Evolutionary conservation across 1,140 invertebrate species (phyloP).

Genomic region (Formica exsecta): DNA sequence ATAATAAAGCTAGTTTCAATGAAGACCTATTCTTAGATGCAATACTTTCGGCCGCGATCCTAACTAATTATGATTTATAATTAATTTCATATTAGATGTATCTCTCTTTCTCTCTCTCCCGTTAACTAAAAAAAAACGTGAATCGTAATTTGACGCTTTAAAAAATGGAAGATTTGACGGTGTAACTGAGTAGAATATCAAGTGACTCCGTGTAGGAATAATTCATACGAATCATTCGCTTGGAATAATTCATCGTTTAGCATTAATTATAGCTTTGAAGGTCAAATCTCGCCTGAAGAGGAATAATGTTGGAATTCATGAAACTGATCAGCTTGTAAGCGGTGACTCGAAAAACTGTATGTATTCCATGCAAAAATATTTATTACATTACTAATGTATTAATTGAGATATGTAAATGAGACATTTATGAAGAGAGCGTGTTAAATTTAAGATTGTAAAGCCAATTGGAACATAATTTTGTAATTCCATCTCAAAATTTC

Average conservation of each 20-base stretch:
- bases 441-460: background rate
- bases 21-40: background rate
- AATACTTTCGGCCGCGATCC: background rate
- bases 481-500: constrained; percentile 12
- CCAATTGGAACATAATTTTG: constrained; percentile 7
- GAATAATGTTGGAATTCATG: constrained; percentile 23
- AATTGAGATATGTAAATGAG: constrained; percentile 7
- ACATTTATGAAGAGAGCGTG: background rate
- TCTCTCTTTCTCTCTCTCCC: background rate
- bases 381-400: background rate
- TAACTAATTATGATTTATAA: constrained; percentile 30
- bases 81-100: constrained; percentile 1
- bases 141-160: constrained; percentile 58
- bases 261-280: constrained; percentile 64
- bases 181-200: constrained; percentile 51
- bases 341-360: background rate
- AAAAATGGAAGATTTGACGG: constrained; percentile 35
- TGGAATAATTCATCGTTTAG: constrained; percentile 70
- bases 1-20: background rate
- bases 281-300: constrained; percentile 39
- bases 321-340: background rate
- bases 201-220: constrained; percentile 40
- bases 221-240: constrained; percentile 61
- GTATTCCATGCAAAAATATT: background rate
- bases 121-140: constrained; percentile 5